Base-by-base conservation (phyloP, 37 sponge, comb jelly and placozoan species). In the Tethya wilhelma region DNA sequence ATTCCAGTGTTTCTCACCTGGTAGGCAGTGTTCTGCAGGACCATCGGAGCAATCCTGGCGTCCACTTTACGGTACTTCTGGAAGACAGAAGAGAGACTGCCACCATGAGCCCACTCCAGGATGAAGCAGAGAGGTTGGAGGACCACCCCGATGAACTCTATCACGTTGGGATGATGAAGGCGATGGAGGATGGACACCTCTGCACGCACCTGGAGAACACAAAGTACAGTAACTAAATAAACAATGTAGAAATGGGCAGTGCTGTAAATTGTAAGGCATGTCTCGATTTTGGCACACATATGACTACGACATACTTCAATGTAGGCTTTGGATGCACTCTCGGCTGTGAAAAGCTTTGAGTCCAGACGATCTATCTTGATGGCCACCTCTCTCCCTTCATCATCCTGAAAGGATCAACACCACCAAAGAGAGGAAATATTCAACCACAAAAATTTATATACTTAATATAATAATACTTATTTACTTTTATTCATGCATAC, bases 91-190 rank as follows among this genome's bases (percentile, higher is more conserved):
- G 78, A 59, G 41, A 95, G 84, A 38, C 82, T 72, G 22, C 87
- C 87, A 23, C 74, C 71, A 28, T 84, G 87, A n/a, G 96, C 96
- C 96, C 93, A 93, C 75, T 96, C 93, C 79, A 96, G 79, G 64
- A 89, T 82, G 85, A 96, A 81, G 78, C 88, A 84, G 63, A 88
- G 78, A 2, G 96, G 96, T 31, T 83, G 67, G 49, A 93, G 90
- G n/a, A 64, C 66, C 32, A 96, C 73, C 0, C 95, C 92, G 6
- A 85, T 45, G 70, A 96, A 90, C 38, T 84, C 75, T 17, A 96
- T 90, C 33, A 96, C 46, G 79, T 92, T 62, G 2, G 80, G 85
- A 32, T 96, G 96, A 0, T 67, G 33, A 17, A 96, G 82, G 0
- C 67, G 56, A 53, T 78, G 76, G 33, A 96, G 85, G 59, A 96